These are phyloP conservation scores for Epinephelus lanceolatus DNA, from an alignment of 2,113 vertebrate species.

Conservation along the genomic window DNA sequence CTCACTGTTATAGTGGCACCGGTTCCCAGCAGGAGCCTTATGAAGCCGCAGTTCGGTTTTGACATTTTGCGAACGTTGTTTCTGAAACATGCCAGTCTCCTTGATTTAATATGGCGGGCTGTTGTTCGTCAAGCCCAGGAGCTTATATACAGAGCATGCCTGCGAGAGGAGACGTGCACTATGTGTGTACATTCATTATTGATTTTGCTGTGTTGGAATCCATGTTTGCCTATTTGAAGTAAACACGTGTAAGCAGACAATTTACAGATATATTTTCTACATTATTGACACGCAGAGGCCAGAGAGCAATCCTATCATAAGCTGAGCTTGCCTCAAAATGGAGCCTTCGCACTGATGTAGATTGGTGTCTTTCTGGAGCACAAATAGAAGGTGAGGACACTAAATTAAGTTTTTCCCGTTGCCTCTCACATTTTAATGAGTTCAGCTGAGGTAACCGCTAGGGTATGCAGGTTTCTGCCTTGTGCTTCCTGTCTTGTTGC, in stretches of 20 bases:
- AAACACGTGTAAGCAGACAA: conserved; percentile 49
- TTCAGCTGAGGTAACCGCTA: conserved; percentile 49
- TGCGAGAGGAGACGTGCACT: background rate
- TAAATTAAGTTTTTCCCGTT: conserved; percentile 56
- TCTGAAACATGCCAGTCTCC: conserved; percentile 79
- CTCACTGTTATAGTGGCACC: conserved; percentile 39
- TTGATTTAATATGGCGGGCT: conserved; percentile 74
- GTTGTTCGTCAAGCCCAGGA: conserved; percentile 53
- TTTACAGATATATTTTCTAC: conserved; percentile 44
- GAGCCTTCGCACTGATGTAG: conserved; percentile 14
- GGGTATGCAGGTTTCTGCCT: conserved; percentile 28
- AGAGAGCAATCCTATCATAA: conserved; percentile 35
- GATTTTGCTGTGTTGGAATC: conserved; percentile 62
- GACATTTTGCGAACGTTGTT: conserved; percentile 75
- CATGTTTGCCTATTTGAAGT: conserved; percentile 54
- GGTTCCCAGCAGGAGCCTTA: conserved; percentile 61
- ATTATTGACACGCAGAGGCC: conserved; percentile 22
- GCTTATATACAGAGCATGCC: conserved; percentile 53
- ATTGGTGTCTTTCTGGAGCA: conserved; percentile 32
- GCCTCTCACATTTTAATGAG: conserved; percentile 61
- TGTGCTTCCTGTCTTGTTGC: conserved; percentile 30
- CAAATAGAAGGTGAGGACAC: conserved; percentile 42
- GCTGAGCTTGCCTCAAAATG: conserved; percentile 44
- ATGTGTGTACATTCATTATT: conserved; percentile 60
- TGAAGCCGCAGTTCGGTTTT: conserved; percentile 67